A percentile compares a stretch with the other conserved stretches of the same genome.
These are phyloP conservation scores for Acrossocheilus wenchowensis DNA, from an alignment of 2,797 vertebrate genomes.

Conservation along the genomic window DNA sequence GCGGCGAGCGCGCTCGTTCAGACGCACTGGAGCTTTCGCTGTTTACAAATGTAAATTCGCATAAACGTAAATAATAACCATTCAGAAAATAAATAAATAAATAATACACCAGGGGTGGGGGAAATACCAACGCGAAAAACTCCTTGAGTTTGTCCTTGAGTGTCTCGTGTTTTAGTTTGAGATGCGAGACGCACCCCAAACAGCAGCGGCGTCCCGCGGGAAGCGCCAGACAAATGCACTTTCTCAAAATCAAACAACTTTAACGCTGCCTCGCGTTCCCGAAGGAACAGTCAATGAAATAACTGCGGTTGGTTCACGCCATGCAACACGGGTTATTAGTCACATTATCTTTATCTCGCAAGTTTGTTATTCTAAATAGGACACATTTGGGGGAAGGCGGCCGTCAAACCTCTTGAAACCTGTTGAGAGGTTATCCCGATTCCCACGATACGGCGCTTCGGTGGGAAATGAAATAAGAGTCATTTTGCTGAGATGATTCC, in stretches of 20 bases:
- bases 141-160: conserved; percentile 40
- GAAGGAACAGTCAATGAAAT: conserved; percentile 65
- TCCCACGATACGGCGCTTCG: conserved; percentile 21
- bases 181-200: conserved; percentile 45
- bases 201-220: conserved; percentile 60
- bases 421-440: conserved; percentile 35
- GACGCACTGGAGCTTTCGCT: not conserved
- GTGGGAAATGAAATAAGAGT: conserved; percentile 31
- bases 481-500: conserved; percentile 33
- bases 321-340: conserved; percentile 47
- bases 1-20: not conserved
- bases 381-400: not conserved
- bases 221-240: conserved; percentile 59
- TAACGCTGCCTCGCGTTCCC: conserved; percentile 67
- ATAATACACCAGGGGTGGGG: not conserved
- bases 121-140: conserved; percentile 3
- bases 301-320: conserved; percentile 25
- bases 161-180: conserved; percentile 42
- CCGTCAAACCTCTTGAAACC: conserved; percentile 17
- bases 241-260: conserved; percentile 68
- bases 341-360: conserved; percentile 36
- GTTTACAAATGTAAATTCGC: conserved; percentile 23
- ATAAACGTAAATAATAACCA: conserved; percentile 20
- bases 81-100: conserved; percentile 20
- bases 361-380: conserved; percentile 45